Base-by-base conservation (phyloP, 2,888 invertebrate species). In the Parnassius mnemosyne region DNA sequence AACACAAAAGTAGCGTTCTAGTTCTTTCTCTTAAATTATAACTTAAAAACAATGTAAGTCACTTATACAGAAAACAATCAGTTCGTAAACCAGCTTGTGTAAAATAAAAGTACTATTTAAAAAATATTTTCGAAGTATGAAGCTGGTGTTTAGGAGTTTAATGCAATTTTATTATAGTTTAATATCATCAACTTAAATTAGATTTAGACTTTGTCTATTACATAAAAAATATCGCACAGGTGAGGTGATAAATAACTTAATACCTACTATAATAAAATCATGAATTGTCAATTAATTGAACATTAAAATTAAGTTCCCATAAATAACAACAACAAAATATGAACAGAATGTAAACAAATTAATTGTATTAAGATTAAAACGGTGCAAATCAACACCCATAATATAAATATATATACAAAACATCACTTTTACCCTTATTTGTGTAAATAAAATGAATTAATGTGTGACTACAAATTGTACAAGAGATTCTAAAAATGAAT, bases 251-350 rank as follows among this genome's bases (percentile, higher is more conserved):
- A 68, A 69, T 70, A 71, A 68, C 57, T 66, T 68, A 67, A 64
- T 25, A 42, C 20, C 20, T 20, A 20, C 57, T 65, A 65, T 25
- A 55, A 64, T 65, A 67, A 60, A 71, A 66, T 69, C 67, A 72
- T 67, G 68, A 67, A 66, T 57, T 10, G 55, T 65, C 46, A 44
- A 68, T 61, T 60, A 66, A 62, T 68, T 61, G 70, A 68, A 71
- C 71, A 70, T 70, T 70, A 69, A 74, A 73, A 76, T 71, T 77
- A 71, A 73, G 68, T 68, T 73, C 68, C 75, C 69, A 80, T 77
- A 80, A 83, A 81, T 80, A 84, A 83, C 80, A 85, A 84, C 71
- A 84, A 84, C 80, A 80, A 82, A 76, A 73, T 59, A 63, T n/a
- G 57, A 57, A 64, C 57, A 64, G 47, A 64, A 57, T 46, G 59